Evolutionary conservation across 2,113 vertebrate genomes (phyloP).

Genomic region (Campylomormyrus tamandua): DNA sequence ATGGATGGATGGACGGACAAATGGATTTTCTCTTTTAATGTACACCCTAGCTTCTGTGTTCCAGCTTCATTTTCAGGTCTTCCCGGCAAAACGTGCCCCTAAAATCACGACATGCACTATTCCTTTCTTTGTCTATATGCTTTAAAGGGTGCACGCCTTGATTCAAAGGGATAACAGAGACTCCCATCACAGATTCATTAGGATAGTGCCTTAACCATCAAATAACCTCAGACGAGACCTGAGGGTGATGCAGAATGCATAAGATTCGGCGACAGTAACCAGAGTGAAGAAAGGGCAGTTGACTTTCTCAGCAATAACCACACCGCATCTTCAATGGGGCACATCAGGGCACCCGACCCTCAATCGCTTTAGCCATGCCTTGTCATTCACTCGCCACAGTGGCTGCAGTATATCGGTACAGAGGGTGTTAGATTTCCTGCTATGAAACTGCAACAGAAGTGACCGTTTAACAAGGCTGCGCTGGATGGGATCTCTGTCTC

Average conservation of each 20-base stretch:
- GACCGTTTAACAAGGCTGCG: neutral
- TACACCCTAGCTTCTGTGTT: neutral
- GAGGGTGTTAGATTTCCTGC: neutral
- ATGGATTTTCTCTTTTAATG: neutral
- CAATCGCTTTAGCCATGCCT: neutral
- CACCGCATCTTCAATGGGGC: neutral
- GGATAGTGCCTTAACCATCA: neutral
- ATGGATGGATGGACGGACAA: neutral
- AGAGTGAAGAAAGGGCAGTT: neutral
- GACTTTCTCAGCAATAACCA: neutral
- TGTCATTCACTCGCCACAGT: neutral
- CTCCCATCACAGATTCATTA: neutral
- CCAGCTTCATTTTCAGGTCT: neutral
- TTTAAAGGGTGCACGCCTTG: neutral
- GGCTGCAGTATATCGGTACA: neutral
- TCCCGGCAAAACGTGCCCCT: neutral
- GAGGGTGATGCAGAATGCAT: neutral
- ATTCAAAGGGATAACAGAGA: neutral
- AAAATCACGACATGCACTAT: neutral
- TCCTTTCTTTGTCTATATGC: neutral
- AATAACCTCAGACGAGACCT: neutral
- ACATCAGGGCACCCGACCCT: neutral
- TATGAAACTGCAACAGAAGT: neutral
- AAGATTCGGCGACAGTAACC: neutral
- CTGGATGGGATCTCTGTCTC: neutral